phyloP scores from a whole-genome alignment of 2,113 vertebrate genomes.

The Corynorhinus townsendii region DNA sequence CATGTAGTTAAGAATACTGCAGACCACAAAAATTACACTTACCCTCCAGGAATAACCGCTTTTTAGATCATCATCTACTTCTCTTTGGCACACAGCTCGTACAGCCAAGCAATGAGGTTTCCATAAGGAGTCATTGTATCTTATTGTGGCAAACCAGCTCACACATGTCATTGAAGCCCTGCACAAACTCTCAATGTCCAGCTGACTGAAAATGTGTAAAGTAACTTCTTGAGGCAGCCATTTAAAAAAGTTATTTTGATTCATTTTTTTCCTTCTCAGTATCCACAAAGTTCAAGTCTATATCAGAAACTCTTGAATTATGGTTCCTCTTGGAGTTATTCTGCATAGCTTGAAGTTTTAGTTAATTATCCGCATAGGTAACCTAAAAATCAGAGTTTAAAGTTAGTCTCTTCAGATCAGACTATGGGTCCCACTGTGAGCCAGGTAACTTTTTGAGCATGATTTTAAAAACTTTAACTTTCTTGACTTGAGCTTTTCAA shows the following conservation, averaged over 20 bases:
- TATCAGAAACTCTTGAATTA: background rate
- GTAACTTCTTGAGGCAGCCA: slow-evolving; percentile 85
- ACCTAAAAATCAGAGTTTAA: slow-evolving; percentile 62
- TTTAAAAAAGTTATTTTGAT: slow-evolving; percentile 77
- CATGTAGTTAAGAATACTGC: background rate
- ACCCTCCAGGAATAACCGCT: slow-evolving; percentile 91
- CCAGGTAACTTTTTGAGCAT: background rate
- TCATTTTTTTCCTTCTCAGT: background rate
- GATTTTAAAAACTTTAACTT: slow-evolving; percentile 10
- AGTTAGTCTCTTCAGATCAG: slow-evolving; percentile 25
- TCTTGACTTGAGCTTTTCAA: background rate
- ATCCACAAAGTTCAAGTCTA: slow-evolving; percentile 8
- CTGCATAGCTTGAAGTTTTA: slow-evolving; percentile 76
- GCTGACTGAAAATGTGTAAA: slow-evolving; percentile 82
- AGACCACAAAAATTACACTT: background rate
- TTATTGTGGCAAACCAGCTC: slow-evolving; percentile 84
- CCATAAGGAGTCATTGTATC: slow-evolving; percentile 84
- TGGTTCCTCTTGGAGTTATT: slow-evolving; percentile 64
- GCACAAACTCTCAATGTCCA: slow-evolving; percentile 86
- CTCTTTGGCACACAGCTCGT: slow-evolving; percentile 82
- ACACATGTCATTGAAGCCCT: slow-evolving; percentile 83
- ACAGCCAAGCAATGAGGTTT: slow-evolving; percentile 82
- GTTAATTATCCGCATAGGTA: background rate
- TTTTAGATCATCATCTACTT: slow-evolving; percentile 84
- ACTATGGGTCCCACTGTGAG: background rate